Percentiles rank a stretch among this genome's conserved stretches.
phyloP scores from a whole-genome alignment of 2,888 invertebrate species.

The Lepidonotus clava region DNA sequence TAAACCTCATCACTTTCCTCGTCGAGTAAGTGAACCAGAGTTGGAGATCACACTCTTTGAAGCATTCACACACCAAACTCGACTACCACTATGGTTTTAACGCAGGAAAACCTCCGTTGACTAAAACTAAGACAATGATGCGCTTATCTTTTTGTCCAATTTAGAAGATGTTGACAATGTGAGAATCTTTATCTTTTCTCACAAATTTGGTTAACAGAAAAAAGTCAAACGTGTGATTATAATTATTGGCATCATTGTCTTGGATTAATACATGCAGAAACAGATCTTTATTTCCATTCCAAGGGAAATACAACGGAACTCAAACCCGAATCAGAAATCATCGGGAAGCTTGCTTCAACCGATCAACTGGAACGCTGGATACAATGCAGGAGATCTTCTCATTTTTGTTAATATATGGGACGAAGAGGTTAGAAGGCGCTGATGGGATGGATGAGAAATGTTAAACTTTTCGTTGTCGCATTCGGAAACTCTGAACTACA shows the following conservation, averaged over 20 bases:
- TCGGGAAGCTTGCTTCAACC: neutral
- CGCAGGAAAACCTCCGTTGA: neutral
- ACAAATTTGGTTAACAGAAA: too few relatives aligned
- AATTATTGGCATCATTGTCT: constrained; percentile 37
- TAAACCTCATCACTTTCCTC: neutral
- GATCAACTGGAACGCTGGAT: neutral
- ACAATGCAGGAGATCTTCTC: too few relatives aligned
- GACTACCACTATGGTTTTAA: neutral
- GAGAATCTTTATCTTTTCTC: too few relatives aligned
- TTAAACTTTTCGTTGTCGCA: too few relatives aligned
- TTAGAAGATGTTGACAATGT: too few relatives aligned
- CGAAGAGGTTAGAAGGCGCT: too few relatives aligned
- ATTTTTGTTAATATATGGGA: too few relatives aligned
- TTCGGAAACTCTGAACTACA: too few relatives aligned
- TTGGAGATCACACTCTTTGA: constrained; percentile 35
- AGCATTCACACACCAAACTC: constrained; percentile 6
- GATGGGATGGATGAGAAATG: too few relatives aligned
- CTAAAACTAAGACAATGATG: constrained; percentile 3
- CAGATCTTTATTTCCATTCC: neutral
- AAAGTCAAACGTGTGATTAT: neutral
- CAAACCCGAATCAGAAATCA: neutral
- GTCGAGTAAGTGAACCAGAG: constrained; percentile 40
- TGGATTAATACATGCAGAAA: neutral
- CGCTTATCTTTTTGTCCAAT: neutral
- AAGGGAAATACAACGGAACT: neutral